Base-by-base conservation (phyloP, 2,113 vertebrate genomes). In the Callorhinus ursinus region DNA sequence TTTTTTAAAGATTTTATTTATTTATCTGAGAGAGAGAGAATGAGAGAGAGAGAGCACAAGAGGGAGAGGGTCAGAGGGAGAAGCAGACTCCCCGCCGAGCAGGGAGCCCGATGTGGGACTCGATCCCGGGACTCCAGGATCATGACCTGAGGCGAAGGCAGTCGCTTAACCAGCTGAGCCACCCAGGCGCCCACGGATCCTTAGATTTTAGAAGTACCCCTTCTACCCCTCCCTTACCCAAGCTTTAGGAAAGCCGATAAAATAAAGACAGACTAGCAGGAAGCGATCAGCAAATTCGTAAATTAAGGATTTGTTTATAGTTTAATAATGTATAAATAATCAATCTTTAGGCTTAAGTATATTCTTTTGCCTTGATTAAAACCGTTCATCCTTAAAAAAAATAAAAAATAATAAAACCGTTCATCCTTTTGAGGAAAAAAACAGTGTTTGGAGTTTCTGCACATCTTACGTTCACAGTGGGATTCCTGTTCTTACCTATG, bases 311-410 rank as follows among this genome's bases (percentile, higher is more conserved):
- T 71, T 96, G 26, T 71, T 90, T 94, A 93, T 16, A 51, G 9
- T 93, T 94, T 22, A 88, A 65, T 92, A 91, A 93, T n/a, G 72
- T 80, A 39, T 28, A 93, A 88, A 49, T 55, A 89, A 93, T 79
- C 71, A 91, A 31, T 80, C 80, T 81, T 33, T 71, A 93, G 59
- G 3, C 87, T 81, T 72, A 87, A 94, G 24, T 92, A 39, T 72
- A 88, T 69, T 69, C 33, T 84, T 90, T 36, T 88, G 53, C 69
- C 31, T 67, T 88, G 39, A 94, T 92, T 88, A 93, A 95, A 93
- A 95, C 36, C 92, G 4, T 55, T 39, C 42, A 24, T 74, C 24
- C 6, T 4, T 14, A 92, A 93, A 95, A 15, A 63, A 65, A 95
- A 95, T 49, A 49, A 49, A 49, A 8, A 49, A 49, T 36, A 36